Base-by-base conservation (phyloP, 2,797 vertebrate genomes). In the Threskiornis aethiopicus region DNA sequence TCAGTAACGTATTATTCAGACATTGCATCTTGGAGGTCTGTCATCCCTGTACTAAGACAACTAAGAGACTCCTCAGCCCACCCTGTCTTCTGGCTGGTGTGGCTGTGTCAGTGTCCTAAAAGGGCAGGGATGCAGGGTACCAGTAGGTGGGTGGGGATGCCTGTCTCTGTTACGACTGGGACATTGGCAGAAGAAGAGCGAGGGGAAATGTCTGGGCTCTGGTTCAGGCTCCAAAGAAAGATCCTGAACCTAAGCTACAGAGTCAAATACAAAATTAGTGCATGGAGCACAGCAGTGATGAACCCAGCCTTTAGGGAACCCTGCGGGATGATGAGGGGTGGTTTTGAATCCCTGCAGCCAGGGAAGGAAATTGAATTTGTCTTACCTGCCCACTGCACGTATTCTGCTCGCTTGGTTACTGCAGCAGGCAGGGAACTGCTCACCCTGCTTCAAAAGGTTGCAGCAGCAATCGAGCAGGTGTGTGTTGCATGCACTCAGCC, bases 341-440 rank as follows among this genome's bases (percentile, higher is more conserved):
- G 70, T 42, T 67, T 22, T 35, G 84, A 26, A 29, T 52, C 44
- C 58, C 42, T n/a, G 51, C 46, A 95, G 65, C 33, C 9, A 12
- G n/a, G 69, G 42, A 71, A 52, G 35, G 54, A 62, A 46, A 57
- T 16, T 3, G 11, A 20, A 61, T 66, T 76, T 71, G 24, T 42
- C 13, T 37, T 29, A 20, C 46, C 44, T 0, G 1, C 55, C 61
- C 25, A 67, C 51, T 0, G 2, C 20, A 4, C 0, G 1, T 24
- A 28, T 70, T 54, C 57, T 37, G 22, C 62, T 83, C 8, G 0
- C 67, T 21, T 7, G 31, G 44, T 35, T 47, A 15, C 44, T 11
- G 55, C 44, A 9, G 19, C 1, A 4, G 39, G 46, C 64, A 57
- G 65, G 71, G 54, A 76, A n/a, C 28, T 59, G 39, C 51, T 78